Evolutionary conservation across 2,888 invertebrate species (phyloP).

Genomic region (Epiblema foenella): DNA sequence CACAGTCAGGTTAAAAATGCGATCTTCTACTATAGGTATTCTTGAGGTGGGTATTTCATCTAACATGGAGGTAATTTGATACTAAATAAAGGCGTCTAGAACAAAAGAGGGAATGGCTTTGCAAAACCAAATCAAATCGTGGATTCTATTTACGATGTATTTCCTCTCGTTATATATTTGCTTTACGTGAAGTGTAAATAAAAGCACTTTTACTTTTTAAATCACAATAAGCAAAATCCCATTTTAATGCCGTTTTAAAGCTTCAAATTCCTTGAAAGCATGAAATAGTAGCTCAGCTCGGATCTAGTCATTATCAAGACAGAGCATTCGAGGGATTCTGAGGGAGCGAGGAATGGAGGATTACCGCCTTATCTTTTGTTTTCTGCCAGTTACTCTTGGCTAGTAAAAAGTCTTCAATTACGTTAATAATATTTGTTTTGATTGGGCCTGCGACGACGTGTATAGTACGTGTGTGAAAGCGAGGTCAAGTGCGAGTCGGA

Average conservation of each 20-base stretch:
- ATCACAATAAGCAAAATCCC: background rate
- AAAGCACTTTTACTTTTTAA: background rate
- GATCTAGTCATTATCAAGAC: slow-evolving; percentile 58
- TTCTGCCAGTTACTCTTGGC: slow-evolving; percentile 36
- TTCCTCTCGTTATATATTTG: background rate
- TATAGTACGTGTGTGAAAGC: background rate
- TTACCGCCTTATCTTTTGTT: slow-evolving; percentile 41
- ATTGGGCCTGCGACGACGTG: background rate
- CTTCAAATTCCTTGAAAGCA: slow-evolving; percentile 27
- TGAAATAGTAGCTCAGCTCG: slow-evolving; percentile 49
- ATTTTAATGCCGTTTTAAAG: slow-evolving; percentile 22
- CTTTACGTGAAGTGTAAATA: no score
- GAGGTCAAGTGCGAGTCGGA: no score
- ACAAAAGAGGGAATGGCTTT: background rate
- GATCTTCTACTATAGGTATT: no score
- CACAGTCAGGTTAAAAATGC: no score
- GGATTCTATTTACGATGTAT: background rate
- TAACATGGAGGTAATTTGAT: no score
- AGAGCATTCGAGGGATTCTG: slow-evolving; percentile 55
- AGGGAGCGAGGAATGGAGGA: slow-evolving; percentile 45
- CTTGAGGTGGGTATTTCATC: no score
- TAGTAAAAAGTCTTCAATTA: slow-evolving; percentile 18
- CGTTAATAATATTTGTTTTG: background rate
- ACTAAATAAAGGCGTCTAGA: background rate
- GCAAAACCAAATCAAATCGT: background rate